Base-by-base conservation (phyloP, 30 jellyfish, hydroid and myxozoan species). In the Catostylus mosaicus region DNA sequence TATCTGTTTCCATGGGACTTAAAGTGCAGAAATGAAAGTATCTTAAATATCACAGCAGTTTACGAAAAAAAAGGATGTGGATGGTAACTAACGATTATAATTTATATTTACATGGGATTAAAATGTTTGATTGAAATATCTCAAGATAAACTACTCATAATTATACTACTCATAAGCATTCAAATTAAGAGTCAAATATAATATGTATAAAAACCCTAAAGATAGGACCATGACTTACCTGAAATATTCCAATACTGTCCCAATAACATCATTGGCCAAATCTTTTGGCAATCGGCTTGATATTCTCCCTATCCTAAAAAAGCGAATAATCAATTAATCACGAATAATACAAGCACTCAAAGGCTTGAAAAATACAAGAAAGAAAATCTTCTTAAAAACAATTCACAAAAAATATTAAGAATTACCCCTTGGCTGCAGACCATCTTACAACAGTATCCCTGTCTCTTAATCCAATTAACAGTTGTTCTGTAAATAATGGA, bases 391-490 rank as follows among this genome's bases (percentile, higher is more conserved):
- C n/a, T n/a, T n/a, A n/a, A n/a, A n/a, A n/a, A n/a, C n/a, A n/a
- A n/a, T n/a, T n/a, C n/a, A n/a, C n/a, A 40, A 5, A 40, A 14
- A 3, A 9, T 6, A 50, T 38, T 3, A 30, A 31, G 32, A 14
- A 64, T 23, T 81, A 87, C 98, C 98, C 98, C 67, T 93, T 93
- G 1, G 98, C 98, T 26, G 98, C 98, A 48, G 97, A 93, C 98
- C 98, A 93, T 16, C 98, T 79, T 30, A 93, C 98, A 33, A 87
- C 84, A 4, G 97, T 93, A 61, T 93, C 97, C 10, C 64, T 57
- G 50, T 93, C 98, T 37, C 79, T 68, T 67, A 93, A 63, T 19
- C 93, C 98, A 74, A 63, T 40, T 65, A 86, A 46, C 14, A 91
- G 90, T 30, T 74, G 90, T 51, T 85, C 98, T 91, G 76, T 18